phyloP scores from a whole-genome alignment of 64 coral and sea anemone genomes.

The Orbicella faveolata region DNA sequence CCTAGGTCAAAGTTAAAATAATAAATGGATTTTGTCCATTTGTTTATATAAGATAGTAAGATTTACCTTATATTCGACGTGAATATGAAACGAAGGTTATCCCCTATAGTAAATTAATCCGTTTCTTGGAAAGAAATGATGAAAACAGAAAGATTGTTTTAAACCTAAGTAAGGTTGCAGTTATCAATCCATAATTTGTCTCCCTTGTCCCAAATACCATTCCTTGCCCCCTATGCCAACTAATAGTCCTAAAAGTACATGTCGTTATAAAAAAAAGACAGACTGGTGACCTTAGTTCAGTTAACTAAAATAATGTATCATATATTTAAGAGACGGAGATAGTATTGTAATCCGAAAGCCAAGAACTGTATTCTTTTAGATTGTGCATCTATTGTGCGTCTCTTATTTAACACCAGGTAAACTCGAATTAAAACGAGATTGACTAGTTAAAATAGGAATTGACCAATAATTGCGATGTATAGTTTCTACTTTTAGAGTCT shows the following conservation, averaged over 20 bases:
- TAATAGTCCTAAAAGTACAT: background rate
- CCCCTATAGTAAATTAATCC: background rate
- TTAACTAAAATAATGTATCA: slow-evolving; percentile 16
- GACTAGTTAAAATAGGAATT: background rate
- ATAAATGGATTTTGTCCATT: slow-evolving; percentile 1
- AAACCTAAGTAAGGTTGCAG: background rate
- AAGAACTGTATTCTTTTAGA: background rate
- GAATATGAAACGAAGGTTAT: background rate
- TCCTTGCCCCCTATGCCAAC: background rate
- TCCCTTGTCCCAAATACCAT: background rate
- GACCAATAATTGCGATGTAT: background rate
- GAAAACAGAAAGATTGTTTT: background rate
- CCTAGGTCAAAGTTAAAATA: background rate
- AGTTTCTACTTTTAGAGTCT: background rate
- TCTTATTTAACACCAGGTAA: slow-evolving; percentile 15
- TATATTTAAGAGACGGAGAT: slow-evolving; percentile 42
- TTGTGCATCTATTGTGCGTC: background rate
- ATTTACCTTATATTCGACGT: background rate
- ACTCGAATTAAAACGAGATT: background rate
- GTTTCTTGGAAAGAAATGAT: background rate
- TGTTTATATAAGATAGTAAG: slow-evolving; percentile 3
- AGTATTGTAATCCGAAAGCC: background rate
- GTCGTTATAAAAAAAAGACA: background rate
- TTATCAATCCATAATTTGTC: background rate
- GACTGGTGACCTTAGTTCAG: background rate